Evolutionary conservation across 2,888 invertebrate genomes (phyloP), one percentile per base, ranked within the genome.

Genomic region (Harpagoxenus sublaevis): DNA sequence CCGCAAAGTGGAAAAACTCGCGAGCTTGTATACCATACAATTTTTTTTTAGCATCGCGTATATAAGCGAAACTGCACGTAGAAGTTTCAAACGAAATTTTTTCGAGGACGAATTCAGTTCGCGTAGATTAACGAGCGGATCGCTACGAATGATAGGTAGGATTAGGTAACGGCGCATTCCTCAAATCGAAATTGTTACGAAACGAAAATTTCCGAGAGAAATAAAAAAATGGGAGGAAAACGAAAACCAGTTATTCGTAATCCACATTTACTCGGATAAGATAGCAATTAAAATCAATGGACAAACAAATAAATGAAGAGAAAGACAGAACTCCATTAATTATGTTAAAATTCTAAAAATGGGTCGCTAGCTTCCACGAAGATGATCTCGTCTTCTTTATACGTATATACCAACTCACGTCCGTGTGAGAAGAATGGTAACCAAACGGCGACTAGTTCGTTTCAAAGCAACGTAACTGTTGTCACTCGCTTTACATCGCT

Each of bases 91-190:
- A 42, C 39, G 42, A 55, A 55, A 45, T 70, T 70, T 78, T 68
- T 68, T 42, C 31, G 53, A 39, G 55, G 51, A 78, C 70, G 45
- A 68, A 70, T 77, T 77, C 18, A 18, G 48, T 68, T 68, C 31
- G 5, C 55, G 42, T 70, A 78, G 55, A 78, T 78, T 78, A 78
- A 68, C 78, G 78, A 55, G 55, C n/a, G 53, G 28, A 66, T 78
- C 55, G 45, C 42, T 18, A 53, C 65, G 55, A 68, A 66, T 39
- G 51, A 51, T 77, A 65, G 65, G 45, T 65, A 28, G 75, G 31
- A 74, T 74, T 31, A 23, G 23, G 42, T 28, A 66, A 77, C 77
- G 39, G 45, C 57, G 71, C 35, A 39, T 71, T 79, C 42, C 12
- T 78, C 60, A 55, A 42, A 71, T 51, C 35, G 48, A 79, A 71